Evolutionary conservation across 2,888 invertebrate species (phyloP).

Genomic region (Itoplectis maculator): DNA sequence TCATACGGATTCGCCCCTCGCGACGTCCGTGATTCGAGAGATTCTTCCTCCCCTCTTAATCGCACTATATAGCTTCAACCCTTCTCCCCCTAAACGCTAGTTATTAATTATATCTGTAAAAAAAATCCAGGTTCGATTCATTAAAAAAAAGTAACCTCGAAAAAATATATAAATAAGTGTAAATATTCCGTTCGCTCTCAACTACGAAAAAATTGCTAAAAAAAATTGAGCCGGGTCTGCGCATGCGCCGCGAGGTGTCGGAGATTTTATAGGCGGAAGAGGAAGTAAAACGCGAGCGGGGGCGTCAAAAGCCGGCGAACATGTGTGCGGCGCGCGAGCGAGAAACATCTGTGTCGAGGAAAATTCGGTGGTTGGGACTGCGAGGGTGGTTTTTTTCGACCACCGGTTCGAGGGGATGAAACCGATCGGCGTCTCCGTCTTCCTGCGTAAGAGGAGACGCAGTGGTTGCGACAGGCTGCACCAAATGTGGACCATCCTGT

Average conservation of each 20-base stretch:
- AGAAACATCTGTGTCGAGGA: slow-evolving; percentile 73
- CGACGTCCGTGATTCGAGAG: slow-evolving; percentile 59
- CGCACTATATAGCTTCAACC: neutral
- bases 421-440: neutral
- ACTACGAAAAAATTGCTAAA: slow-evolving; percentile 17
- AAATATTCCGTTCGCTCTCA: neutral
- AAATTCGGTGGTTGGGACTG: slow-evolving; percentile 61
- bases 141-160: too few species aligned
- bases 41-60: slow-evolving; percentile 34
- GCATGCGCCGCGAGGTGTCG: slow-evolving; percentile 8
- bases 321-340: slow-evolving; percentile 45
- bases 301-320: slow-evolving; percentile 5
- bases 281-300: slow-evolving; percentile 3
- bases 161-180: too few species aligned
- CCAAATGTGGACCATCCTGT: neutral
- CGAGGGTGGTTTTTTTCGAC: slow-evolving; percentile 59
- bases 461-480: slow-evolving; percentile 7
- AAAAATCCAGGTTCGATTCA: too few species aligned
- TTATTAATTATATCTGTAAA: too few species aligned
- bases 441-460: slow-evolving; percentile 7
- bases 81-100: neutral
- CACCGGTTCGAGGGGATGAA: slow-evolving; percentile 39
- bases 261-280: slow-evolving; percentile 18
- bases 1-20: slow-evolving; percentile 62
- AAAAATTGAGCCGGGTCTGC: neutral